Base-by-base conservation (phyloP, 1,140 invertebrate species). In the Sycophaga agraensis region DNA sequence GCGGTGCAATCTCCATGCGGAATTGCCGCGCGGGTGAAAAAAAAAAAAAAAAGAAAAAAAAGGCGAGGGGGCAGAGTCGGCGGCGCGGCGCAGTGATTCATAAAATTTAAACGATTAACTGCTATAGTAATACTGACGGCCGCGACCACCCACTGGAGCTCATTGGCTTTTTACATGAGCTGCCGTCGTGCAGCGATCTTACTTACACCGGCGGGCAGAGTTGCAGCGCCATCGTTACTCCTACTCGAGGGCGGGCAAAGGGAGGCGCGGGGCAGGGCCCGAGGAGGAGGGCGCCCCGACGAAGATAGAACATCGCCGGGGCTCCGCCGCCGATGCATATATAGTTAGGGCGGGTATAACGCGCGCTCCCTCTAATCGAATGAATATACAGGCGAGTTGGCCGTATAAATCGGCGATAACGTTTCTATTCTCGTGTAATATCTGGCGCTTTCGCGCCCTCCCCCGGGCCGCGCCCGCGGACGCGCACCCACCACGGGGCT, bases 341-440 rank as follows among this genome's bases (percentile, higher is more conserved):
- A n/a, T n/a, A n/a, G 26, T 51, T 12, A 4, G n/a, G 8, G 11
- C 21, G 14, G 21, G 14, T 31, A 37, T n/a, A 17, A 24, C 26
- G 4, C 34, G 35, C 3, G 4, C 46, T 31, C 37, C 12, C 12
- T 19, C 19, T 57, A 50, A 57, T 63, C 37, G 61, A 63, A 63
- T 46, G 55, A 58, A 58, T 63, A 63, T 42, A 16, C 21, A 46
- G 53, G 48, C 53, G n/a, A n/a, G n/a, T n/a, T n/a, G n/a, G n/a
- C n/a, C 14, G 45, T 34, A 46, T 63, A 63, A 58, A 63, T 59
- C 48, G 11, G 24, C 45, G 49, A 59, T 64, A 64, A 64, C 62
- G 37, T 59, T 59, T 64, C 62, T 64, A 64, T 59, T 64, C 55
- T 63, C 51, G 7, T 22, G 34, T 16, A n/a, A n/a, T n/a, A 26